Conservation (phyloP, 1,140 invertebrate species). For the Contarinia nasturtii region DNA sequence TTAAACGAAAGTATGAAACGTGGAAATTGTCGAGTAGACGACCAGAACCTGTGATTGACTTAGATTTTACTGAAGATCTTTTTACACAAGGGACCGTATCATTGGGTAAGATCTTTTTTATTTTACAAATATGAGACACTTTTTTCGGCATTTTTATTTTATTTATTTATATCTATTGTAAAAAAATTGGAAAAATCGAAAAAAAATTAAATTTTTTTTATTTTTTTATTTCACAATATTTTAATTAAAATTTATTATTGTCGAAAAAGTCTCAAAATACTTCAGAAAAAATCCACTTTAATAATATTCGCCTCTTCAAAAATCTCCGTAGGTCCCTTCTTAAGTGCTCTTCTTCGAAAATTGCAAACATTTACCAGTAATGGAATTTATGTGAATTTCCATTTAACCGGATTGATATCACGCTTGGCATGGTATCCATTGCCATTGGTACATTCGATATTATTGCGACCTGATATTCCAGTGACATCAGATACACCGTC, state of each 20-base stretch:
- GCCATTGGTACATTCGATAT: constrained; percentile 65
- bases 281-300: too few relatives aligned
- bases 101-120: constrained; percentile 12
- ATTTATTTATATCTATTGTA: too few relatives aligned
- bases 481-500: constrained; percentile 80
- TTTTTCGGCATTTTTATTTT: too few relatives aligned
- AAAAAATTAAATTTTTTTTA: too few relatives aligned
- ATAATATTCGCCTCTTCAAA: too few relatives aligned
- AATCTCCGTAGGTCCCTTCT: constrained; percentile 54
- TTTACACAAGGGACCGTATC: constrained; percentile 24
- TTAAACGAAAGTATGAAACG: constrained; percentile 8
- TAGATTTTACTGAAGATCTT: constrained; percentile 25
- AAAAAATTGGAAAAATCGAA: too few relatives aligned
- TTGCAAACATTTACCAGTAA: constrained; percentile 71
- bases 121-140: too few relatives aligned
- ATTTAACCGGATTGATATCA: constrained; percentile 72
- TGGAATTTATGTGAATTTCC: constrained; percentile 69
- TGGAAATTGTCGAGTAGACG: constrained; percentile 25
- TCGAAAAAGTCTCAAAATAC: too few relatives aligned
- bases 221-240: too few relatives aligned
- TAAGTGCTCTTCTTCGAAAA: constrained; percentile 62
- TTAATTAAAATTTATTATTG: too few relatives aligned
- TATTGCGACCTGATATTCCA: constrained; percentile 70
- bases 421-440: constrained; percentile 75
- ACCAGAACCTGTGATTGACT: constrained; percentile 18